Base-by-base conservation (phyloP, 2,888 invertebrate genomes). In the Apodemia mormo region DNA sequence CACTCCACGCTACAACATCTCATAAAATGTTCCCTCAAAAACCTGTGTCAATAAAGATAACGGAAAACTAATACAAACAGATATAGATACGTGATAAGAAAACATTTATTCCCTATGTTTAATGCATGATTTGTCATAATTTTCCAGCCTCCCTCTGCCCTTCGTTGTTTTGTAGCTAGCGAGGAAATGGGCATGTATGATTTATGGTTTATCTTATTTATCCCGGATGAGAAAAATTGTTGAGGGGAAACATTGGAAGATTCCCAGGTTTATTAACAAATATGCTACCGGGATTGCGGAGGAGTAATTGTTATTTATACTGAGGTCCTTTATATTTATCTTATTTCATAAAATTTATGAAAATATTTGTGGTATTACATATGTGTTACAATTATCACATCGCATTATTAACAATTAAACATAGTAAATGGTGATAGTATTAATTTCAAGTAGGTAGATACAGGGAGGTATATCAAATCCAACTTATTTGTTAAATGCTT, bases 81-180 rank as follows among this genome's bases (percentile, higher is more conserved):
- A 88, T 91, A 89, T 92, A 92, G 92, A 90, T 88, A 92, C 93
- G 93, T 93, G 93, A 92, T 93, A 92, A 92, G 93, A 92, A 92
- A 93, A 93, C 93, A 93, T 93, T 93, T 92, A 93, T 93, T 92
- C 92, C 89, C 92, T 85, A 92, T 93, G 93, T 93, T 93, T 93
- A 93, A 93, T 93, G 92, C 92, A 93, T 92, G 92, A 92, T 93
- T 92, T 92, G 92, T 92, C 92, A 92, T 92, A 93, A 92, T 93
- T 93, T 89, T 85, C 88, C 89, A 86, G 85, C 88, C 86, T 87
- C 88, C 91, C 88, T 85, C 80, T 45, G 45, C 45, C 78, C 85
- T 81, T 85, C 85, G 88, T 91, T 92, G 91, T 92, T 90, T 92
- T 89, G 90, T 89, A 84, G 85, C 84, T 75, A 81, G 82, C 84